phyloP scores from a whole-genome alignment of 2,888 invertebrate species.

The Dynastes grantii region DNA sequence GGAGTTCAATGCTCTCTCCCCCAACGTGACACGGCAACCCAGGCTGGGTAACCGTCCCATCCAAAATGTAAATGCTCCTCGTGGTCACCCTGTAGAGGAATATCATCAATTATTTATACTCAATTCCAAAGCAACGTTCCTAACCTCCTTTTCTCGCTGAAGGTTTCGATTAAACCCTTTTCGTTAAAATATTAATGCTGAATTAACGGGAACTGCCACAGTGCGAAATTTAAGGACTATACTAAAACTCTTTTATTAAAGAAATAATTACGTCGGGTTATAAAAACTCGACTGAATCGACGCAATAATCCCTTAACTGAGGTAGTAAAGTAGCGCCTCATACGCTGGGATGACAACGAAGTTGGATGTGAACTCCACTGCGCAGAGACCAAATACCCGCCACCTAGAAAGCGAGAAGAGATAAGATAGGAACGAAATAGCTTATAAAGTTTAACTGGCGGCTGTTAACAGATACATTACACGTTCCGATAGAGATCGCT shows the following conservation, averaged over 20 bases:
- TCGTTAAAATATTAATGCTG: constrained; percentile 4
- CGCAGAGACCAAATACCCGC: not conserved
- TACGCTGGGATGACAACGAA: not conserved
- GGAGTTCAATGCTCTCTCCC: no score
- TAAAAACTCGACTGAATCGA: constrained; percentile 28
- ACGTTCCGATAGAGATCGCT: constrained; percentile 25
- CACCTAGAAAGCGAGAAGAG: constrained; percentile 6
- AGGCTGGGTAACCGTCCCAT: no score
- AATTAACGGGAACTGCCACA: not conserved
- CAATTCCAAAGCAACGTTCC: not conserved
- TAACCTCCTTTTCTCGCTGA: not conserved
- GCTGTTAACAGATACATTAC: constrained; percentile 44
- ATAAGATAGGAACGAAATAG: constrained; percentile 41
- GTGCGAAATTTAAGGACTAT: not conserved
- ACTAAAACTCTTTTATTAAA: constrained; percentile 26
- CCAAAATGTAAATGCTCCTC: no score
- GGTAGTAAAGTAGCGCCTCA: constrained; percentile 18
- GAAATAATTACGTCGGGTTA: constrained; percentile 32
- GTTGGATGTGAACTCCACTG: not conserved
- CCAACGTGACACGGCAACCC: no score
- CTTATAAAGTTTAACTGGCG: constrained; percentile 42
- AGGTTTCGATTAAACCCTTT: constrained; percentile 5
- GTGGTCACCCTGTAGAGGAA: not conserved
- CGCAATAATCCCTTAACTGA: constrained; percentile 26
- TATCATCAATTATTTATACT: not conserved